Base-by-base conservation (phyloP, 1,140 invertebrate genomes). In the Propsilocerus akamusi region DNA sequence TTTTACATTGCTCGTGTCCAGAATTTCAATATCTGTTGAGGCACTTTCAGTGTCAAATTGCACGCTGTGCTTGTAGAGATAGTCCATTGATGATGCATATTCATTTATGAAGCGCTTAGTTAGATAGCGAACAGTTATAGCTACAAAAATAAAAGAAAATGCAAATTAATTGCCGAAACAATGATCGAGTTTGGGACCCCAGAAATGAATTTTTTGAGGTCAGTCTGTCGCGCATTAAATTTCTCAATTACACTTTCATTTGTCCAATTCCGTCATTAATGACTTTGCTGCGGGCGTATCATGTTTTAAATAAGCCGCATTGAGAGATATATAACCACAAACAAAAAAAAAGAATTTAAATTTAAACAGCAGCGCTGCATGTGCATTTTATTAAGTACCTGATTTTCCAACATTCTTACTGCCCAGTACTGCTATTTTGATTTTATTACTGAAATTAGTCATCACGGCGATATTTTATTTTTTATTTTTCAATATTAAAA, bases 1-100 rank as follows among this genome's bases (percentile, higher is more conserved):
- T 75, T 76, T 78, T 71, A 86, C 83, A 68, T 79, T 78, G 68
- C 80, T 83, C 46, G 83, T 83, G 63, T 88, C 84, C 57, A 88
- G 65, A 41, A 41, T 41, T 49, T 49, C 32, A 26, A 88, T 84
- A 72, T 86, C 83, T 32, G 86, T 78, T 66, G 86, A 81, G 22
- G 81, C 85, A 22, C 75, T 76, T 50, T 76, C 76, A 56, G 80
- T 83, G 63, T 86, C 83, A 58, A 86, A 81, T 46, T 76, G 81
- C 46, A 86, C 76, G 59, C 75, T 76, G 57, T 86, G 83, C 56
- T 80, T 72, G 66, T 86, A 86, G 37, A 85, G 71, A 57, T 84
- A 80, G 75, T 86, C 82, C 84, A 76, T 53, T 41, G 34, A 14
- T 17, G 48, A 49, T 34, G 22, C 37, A 23, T 49, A 49, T 49